Evolutionary conservation across 2,797 vertebrate species (phyloP), one percentile per base, ranked within the genome.

Genomic region (Myotis daubentonii): DNA sequence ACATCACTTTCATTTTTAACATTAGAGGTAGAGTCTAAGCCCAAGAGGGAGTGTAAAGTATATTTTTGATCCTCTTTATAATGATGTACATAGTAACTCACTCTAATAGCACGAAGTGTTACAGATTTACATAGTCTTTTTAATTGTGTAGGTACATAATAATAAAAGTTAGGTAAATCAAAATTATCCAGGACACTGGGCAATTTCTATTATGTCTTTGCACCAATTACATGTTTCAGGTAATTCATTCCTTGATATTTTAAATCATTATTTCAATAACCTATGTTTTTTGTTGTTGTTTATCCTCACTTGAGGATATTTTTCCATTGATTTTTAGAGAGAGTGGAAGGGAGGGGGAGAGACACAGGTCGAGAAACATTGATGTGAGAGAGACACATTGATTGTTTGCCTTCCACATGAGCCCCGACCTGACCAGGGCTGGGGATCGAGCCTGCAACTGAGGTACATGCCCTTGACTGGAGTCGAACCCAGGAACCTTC

Each of bases 91-190:
- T 25, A 33, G 30, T 22, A 5, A 38, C 87, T 33, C 83, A 94
- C 16, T 79, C 38, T 89, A 74, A 91, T 38, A 89, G 44, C 47
- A 82, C 68, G 51, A 51, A 91, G 68, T 93, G 6, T 93, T 93
- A 44, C 70, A 41, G 83, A 93, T 87, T 96, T 92, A 68, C n/a
- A 44, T 49, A 9, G 20, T 76, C 72, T 84, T 71, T 72, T 86
- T 95, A 91, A 91, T 92, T 90, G 74, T 88, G 53, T 74, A 79
- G 78, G 19, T 83, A 68, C 11, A 3, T 28, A 82, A 36, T 83
- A 92, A 41, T 49, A 95, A 94, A 94, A 87, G 47, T 88, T 62
- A 93, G 81, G 55, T 89, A 96, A 93, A 71, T 96, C 30, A 89
- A 75, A 87, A 92, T 80, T 80, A 93, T 83, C 44, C 13, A 75